Percentiles rank a stretch among this genome's conserved stretches.
Evolutionary conservation across 2,888 invertebrate species (phyloP).

Genomic region (Slavum lentiscoides): DNA sequence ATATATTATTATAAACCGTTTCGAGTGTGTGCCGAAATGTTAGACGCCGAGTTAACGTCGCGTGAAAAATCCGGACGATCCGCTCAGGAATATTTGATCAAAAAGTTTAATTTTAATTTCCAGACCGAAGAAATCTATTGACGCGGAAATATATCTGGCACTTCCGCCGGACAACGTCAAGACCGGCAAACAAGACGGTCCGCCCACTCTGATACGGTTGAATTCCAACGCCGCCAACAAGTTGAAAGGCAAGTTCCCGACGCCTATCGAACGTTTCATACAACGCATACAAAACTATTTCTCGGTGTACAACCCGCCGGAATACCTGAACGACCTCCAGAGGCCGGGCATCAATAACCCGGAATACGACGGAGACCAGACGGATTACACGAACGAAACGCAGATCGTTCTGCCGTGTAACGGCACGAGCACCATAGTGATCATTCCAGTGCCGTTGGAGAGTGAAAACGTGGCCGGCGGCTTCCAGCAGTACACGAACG

Average conservation of each 20-base stretch:
- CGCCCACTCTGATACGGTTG: conserved; percentile 36
- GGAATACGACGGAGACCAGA: conserved; percentile 28
- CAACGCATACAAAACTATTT: conserved; percentile 72
- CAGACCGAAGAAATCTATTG: conserved; percentile 30
- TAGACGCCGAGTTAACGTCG: too few relatives aligned
- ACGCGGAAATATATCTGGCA: conserved; percentile 35
- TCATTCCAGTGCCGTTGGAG: conserved; percentile 53
- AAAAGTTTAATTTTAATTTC: not conserved
- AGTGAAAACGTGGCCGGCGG: conserved; percentile 11
- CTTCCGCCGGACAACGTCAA: conserved; percentile 26
- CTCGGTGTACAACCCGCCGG: conserved; percentile 65
- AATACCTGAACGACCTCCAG: conserved; percentile 51
- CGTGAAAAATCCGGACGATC: too few relatives aligned
- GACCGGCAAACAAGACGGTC: conserved; percentile 24
- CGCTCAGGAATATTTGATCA: too few relatives aligned
- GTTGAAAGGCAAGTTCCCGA: conserved; percentile 63
- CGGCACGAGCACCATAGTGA: conserved; percentile 53
- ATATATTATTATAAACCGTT: too few relatives aligned
- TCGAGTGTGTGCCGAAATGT: too few relatives aligned
- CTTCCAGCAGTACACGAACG: not conserved
- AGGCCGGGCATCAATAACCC: conserved; percentile 41
- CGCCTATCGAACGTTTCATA: conserved; percentile 70
- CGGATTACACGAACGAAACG: conserved; percentile 10
- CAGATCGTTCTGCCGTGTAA: conserved; percentile 46
- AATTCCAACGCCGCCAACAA: conserved; percentile 11